Percentiles rank a stretch among this genome's conserved stretches.
phyloP scores from a whole-genome alignment of 2,888 invertebrate genomes.

The Eristalis arbustorum region DNA sequence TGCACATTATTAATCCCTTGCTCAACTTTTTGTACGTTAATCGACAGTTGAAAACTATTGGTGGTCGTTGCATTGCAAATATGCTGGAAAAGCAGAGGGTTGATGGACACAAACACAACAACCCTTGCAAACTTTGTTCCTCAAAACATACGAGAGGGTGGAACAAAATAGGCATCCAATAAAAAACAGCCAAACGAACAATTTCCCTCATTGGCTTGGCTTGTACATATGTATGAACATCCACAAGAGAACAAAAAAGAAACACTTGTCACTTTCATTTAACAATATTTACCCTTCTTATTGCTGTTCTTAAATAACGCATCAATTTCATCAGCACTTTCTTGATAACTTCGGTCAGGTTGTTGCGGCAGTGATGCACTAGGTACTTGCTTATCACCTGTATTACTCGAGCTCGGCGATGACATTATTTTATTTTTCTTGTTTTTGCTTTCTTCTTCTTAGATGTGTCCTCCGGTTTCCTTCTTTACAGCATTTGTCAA shows the following conservation, averaged over 20 bases:
- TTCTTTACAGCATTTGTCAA: conserved; percentile 47
- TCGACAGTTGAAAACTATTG: too few relatives aligned
- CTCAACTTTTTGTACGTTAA: too few relatives aligned
- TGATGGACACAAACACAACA: not conserved
- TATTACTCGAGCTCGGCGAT: conserved; percentile 56
- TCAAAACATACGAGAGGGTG: not conserved
- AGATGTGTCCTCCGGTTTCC: not conserved
- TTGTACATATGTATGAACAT: not conserved
- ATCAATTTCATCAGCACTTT: conserved; percentile 57
- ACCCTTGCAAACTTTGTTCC: not conserved
- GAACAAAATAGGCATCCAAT: not conserved
- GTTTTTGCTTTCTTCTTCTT: conserved; percentile 17
- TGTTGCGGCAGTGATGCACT: conserved; percentile 47
- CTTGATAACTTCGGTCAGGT: conserved; percentile 41
- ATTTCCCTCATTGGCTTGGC: not conserved
- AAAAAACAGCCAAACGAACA: not conserved
- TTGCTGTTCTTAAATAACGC: conserved; percentile 58
- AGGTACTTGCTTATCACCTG: conserved; percentile 63
- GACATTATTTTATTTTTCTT: conserved; percentile 46
- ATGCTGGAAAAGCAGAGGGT: not conserved
- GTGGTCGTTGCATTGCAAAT: too few relatives aligned
- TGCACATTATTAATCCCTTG: too few relatives aligned
- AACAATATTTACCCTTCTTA: conserved; percentile 36
- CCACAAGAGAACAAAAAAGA: not conserved
- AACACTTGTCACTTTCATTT: not conserved